Base-by-base conservation (phyloP, 2,797 vertebrate genomes). In the Holocentrus rufus region DNA sequence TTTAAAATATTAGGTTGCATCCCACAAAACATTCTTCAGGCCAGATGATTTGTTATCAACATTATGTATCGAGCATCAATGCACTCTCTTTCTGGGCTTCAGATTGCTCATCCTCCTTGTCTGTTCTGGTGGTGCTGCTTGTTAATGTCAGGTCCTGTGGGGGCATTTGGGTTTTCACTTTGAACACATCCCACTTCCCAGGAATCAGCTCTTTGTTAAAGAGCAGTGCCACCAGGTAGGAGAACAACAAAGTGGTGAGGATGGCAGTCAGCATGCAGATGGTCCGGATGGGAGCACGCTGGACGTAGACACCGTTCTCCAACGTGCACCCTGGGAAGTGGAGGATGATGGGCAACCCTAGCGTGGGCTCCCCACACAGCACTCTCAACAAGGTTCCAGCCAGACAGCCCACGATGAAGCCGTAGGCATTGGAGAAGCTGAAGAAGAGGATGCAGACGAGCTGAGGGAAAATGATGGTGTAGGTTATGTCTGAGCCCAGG, bases 221-320 rank as follows among this genome's bases (percentile, higher is more conserved):
- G n/a, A 89, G 62, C 34, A 80, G 5, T 1, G 72, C 64, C 2
- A 69, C 27, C 50, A 86, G 9, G 14, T 72, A 79, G n/a, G 88
- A 90, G 67, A 88, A 79, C 14, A 70, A 18, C 59, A 87, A 50
- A 1, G 89, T 94, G 0, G 74, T 71, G 44, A 83, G 50, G 22
- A 92, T 7, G 3, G 81, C 87, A 57, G 88, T 42, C 39, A 94
- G 64, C 92, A 94, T 30, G 0, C 87, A 92, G 76, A 94, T 87
- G 0, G 92, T 93, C 86, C 89, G 92, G 47, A 94, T 90, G 54
- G 94, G 94, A 61, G 94, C 86, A 9, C 61, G 66, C 78, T 95
- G 94, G n/a, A 79, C 47, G 49, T 92, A 92, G n/a, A 65, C 65
- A n/a, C n/a, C n/a, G n/a, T n/a, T n/a, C n/a, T n/a, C n/a, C n/a